These are phyloP conservation scores for Morelia viridis DNA, from an alignment of 2,797 vertebrate genomes.

Conservation along the genomic window DNA sequence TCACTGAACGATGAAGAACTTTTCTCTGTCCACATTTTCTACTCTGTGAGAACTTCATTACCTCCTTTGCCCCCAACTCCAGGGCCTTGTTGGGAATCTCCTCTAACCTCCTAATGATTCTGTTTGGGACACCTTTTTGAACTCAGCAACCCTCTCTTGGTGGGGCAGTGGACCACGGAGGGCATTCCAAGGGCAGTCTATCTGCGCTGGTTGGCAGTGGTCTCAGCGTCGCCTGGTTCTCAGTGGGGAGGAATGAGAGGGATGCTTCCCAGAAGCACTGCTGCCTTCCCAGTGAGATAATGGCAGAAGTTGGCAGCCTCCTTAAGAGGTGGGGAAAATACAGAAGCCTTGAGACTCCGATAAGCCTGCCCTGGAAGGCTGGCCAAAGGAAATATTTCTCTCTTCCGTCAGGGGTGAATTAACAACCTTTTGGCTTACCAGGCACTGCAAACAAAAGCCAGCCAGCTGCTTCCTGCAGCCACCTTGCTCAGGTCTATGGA, in stretches of 20 bases:
- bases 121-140: neutral
- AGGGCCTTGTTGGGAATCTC: neutral
- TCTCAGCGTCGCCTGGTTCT: neutral
- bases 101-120: neutral
- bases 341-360: neutral
- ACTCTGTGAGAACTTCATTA: neutral
- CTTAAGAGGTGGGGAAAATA: neutral
- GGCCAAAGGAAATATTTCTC: neutral
- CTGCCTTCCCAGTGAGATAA: neutral
- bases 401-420: neutral
- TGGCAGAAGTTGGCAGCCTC: neutral
- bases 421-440: constrained; percentile 62
- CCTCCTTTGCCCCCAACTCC: neutral
- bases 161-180: neutral
- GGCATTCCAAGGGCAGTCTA: neutral
- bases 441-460: constrained; percentile 65
- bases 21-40: neutral
- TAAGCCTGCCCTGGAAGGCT: too few species aligned
- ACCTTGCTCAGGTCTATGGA: constrained; percentile 59
- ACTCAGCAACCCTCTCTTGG: neutral
- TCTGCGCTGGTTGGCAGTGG: neutral
- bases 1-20: neutral
- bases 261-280: neutral
- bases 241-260: neutral
- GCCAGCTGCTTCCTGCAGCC: constrained; percentile 52